Conservation (phyloP, 2,797 vertebrate genomes). For the Anableps anableps region DNA sequence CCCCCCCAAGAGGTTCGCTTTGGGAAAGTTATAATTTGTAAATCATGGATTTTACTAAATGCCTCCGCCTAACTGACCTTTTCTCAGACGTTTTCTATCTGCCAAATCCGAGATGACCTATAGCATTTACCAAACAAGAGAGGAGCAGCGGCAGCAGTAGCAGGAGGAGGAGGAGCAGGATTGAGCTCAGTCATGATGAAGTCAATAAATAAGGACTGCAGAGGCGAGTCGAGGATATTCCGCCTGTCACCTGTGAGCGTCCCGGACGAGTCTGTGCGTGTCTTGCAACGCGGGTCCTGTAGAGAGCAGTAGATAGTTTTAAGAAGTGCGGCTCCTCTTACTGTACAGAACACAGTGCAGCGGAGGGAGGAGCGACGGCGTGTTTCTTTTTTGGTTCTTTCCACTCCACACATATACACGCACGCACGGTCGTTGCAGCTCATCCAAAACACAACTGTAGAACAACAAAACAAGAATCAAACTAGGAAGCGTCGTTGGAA, state of each 20-base stretch:
- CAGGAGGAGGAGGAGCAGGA: background rate
- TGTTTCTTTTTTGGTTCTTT: constrained; percentile 76
- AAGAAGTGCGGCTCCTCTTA: constrained; percentile 53
- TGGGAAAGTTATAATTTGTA: background rate
- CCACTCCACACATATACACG: constrained; percentile 48
- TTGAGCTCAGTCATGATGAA: constrained; percentile 26
- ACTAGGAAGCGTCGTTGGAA: constrained; percentile 27
- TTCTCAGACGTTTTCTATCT: background rate
- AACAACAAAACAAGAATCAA: constrained; percentile 44
- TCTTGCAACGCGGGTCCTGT: constrained; percentile 78
- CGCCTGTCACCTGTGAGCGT: constrained; percentile 4
- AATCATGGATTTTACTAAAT: background rate
- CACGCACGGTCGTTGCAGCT: constrained; percentile 68
- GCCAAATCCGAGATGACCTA: background rate
- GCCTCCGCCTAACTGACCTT: background rate
- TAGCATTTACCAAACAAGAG: background rate
- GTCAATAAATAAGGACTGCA: constrained; percentile 59
- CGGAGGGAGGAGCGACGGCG: constrained; percentile 83
- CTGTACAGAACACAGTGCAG: constrained; percentile 73
- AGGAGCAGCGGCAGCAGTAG: background rate
- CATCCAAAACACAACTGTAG: constrained; percentile 66
- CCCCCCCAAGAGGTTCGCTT: background rate
- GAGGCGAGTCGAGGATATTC: constrained; percentile 13
- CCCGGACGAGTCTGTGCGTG: constrained; percentile 40
- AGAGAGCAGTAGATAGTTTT: constrained; percentile 84